Evolutionary conservation across 2,888 invertebrate genomes (phyloP), one percentile per base, ranked within the genome.

Genomic region (Dioctria rufipes): DNA sequence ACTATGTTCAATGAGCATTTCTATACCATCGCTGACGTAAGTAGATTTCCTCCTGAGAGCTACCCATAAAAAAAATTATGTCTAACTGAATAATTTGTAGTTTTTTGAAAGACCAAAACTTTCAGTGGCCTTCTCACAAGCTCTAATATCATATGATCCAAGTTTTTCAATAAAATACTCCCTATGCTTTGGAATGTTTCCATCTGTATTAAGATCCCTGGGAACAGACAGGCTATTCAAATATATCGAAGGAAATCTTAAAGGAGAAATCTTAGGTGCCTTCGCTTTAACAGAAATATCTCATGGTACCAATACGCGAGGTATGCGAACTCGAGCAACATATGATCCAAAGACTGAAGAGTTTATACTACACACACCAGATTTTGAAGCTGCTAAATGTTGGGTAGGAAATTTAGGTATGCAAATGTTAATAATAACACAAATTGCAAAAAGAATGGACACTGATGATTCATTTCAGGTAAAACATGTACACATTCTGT

Each of bases 321-420:
- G 94, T 77, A 95, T 98, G 93, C 92, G 95, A 85, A 98, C 98
- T 0, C 95, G 94, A 5, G 98, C 98, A 4, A 95, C 93, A 0
- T 98, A 95, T 89, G 96, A 98, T 88, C 91, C 93, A 0, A 88
- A 89, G 51, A 92, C 93, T 13, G 91, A 94, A 89, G 93, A 95
- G 89, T 98, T 98, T 89, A 91, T 98, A 80, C 91, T 99, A 9
- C 93, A 98, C 88, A 95, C 98, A 0, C 98, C 98, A 0, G 95
- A 97, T 89, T 95, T 98, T 90, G 95, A 98, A 89, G 96, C 98
- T 6, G 96, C 97, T 78, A 99, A 99, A 91, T 97, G 97, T 90
- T 98, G 98, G 98, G 93, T 95, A 85, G 98, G 98, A 85, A 97
- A 97, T 90, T 91, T 96, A 90, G 96, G 95, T 91, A 63, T 11